Percentiles rank a stretch among this genome's conserved stretches.
Conservation (phyloP, 1,140 invertebrate genomes). For the Caenorhabditis latens region DNA sequence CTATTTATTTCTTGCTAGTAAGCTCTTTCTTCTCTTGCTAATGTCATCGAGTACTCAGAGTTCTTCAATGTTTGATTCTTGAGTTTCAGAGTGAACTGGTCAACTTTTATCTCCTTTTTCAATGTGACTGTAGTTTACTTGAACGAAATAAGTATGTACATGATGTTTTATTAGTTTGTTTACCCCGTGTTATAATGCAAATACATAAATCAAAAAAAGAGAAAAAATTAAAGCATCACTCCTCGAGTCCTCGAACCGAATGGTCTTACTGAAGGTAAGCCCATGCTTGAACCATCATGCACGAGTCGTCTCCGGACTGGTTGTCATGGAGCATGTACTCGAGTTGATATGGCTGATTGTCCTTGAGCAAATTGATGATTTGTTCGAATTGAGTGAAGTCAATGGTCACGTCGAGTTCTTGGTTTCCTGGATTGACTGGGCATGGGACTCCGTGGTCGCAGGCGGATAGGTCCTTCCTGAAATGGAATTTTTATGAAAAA, state of each 20-base stretch:
- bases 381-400: slow-evolving; percentile 59
- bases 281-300: slow-evolving; percentile 61
- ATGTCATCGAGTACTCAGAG: too few relatives aligned
- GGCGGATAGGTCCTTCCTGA: slow-evolving; percentile 38
- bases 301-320: slow-evolving; percentile 47
- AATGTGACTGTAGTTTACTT: neutral
- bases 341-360: slow-evolving; percentile 63
- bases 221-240: neutral
- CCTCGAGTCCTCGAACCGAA: neutral
- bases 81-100: too few relatives aligned
- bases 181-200: slow-evolving; percentile 45
- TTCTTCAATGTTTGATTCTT: too few relatives aligned
- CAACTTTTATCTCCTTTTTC: too few relatives aligned
- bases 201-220: slow-evolving; percentile 2
- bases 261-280: slow-evolving; percentile 3
- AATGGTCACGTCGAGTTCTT: slow-evolving; percentile 52
- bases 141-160: neutral
- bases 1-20: too few relatives aligned
- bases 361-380: slow-evolving; percentile 60
- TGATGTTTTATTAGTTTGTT: neutral
- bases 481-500: neutral
- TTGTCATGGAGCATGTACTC: slow-evolving; percentile 63
- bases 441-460: slow-evolving; percentile 59
- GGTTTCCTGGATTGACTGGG: slow-evolving; percentile 57
- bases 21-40: too few relatives aligned